Conservation (phyloP, 2,888 invertebrate species). For the Agrilus biguttatus region DNA sequence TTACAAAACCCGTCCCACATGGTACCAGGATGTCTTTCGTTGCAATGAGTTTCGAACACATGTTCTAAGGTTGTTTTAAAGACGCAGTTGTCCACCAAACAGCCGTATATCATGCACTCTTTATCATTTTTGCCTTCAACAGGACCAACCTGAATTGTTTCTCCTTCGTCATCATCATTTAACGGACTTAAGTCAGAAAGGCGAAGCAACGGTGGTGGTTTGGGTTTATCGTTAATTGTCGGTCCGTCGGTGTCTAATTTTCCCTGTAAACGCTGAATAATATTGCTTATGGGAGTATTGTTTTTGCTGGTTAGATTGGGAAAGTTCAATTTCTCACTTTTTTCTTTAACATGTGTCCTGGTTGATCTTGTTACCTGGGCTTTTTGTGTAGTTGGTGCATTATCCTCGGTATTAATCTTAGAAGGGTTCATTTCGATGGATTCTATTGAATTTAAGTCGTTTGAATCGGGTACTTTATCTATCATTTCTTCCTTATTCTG, state of each 20-base stretch:
- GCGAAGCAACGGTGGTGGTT: constrained; percentile 15
- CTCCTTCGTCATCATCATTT: background rate
- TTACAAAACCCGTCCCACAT: constrained; percentile 9
- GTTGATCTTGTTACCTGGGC: no score
- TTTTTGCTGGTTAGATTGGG: constrained; percentile 4
- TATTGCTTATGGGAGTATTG: constrained; percentile 7
- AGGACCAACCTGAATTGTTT: constrained; percentile 9
- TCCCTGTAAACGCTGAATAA: constrained; percentile 11
- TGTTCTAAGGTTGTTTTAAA: constrained; percentile 18
- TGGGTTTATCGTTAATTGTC: background rate
- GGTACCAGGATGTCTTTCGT: constrained; percentile 16
- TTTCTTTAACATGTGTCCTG: no score
- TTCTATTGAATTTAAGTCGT: background rate
- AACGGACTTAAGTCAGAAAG: constrained; percentile 7
- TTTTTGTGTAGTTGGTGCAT: background rate
- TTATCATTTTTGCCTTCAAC: constrained; percentile 8
- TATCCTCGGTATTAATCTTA: background rate
- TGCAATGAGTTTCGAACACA: constrained; percentile 23
- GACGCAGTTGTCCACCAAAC: constrained; percentile 20
- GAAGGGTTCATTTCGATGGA: no score
- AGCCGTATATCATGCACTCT: constrained; percentile 16
- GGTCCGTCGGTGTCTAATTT: constrained; percentile 3
- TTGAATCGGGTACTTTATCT: background rate
- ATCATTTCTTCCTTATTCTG: background rate
- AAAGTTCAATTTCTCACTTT: background rate